Evolutionary conservation across 2,797 vertebrate species (phyloP), one percentile per base, ranked within the genome.

Genomic region (Aulostomus chinensis): DNA sequence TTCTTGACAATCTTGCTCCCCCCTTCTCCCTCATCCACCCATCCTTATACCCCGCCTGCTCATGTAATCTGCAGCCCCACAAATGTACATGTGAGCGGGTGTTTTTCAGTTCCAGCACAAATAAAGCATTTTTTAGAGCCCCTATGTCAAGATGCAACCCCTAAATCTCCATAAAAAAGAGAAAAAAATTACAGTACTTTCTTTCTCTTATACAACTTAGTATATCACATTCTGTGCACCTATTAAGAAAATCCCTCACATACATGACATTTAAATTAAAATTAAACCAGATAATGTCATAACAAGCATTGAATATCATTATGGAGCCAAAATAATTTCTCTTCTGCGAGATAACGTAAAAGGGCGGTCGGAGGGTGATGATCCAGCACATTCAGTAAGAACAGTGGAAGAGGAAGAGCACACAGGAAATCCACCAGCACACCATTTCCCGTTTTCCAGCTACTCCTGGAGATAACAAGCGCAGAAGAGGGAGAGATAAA

Each of bases 251-350:
- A 84, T 50, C 52, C 68, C 68, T 87, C 85, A 84, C 69, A 82
- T 73, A 54, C 70, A 59, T 89, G 84, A 89, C 88, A 89, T 86
- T 90, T 86, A 80, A 87, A 91, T 91, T 84, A 82, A 86, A 90
- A 89, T 83, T 65, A 84, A 81, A 80, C 59, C 72, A 84, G 88
- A 91, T 88, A 89, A 85, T 85, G 84, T 88, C 83, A 85, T 73
- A 76, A 84, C 65, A 88, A 82, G 72, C 77, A 48, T 48, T 37
- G 78, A 81, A 85, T 86, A 81, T 85, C 67, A 83, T 88, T 84
- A 84, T 35, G 64, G 62, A 61, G 70, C 41, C 73, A 83, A 88
- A 88, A 86, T 70, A 63, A 86, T 86, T 81, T 86, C 55, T 75
- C 76, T 76, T 66, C 67, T 71, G 50, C 70, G 50, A 84, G 84